phyloP scores from a whole-genome alignment of 2,888 invertebrate species.

The Heteromurus nitidus region DNA sequence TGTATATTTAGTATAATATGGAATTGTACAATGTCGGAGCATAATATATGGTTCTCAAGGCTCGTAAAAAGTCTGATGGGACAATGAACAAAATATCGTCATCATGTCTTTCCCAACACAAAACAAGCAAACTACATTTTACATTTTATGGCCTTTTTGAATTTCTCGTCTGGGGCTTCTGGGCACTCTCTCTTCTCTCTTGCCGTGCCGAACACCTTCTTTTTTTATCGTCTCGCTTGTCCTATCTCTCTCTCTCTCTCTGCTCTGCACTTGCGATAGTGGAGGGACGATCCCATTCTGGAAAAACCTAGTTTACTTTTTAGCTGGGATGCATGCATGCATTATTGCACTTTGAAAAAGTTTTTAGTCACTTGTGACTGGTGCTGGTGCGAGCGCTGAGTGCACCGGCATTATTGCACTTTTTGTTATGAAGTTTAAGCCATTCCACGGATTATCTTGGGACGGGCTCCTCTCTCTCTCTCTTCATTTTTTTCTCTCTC shows the following conservation, averaged over 20 bases:
- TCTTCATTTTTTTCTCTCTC: not conserved
- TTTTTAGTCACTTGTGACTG: too few species aligned
- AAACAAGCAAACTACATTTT: slow-evolving; percentile 13
- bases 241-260: too few species aligned
- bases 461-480: slow-evolving; percentile 8
- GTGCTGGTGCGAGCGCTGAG: too few species aligned
- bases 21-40: too few species aligned
- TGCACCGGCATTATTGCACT: slow-evolving; percentile 19
- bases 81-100: not conserved
- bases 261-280: too few species aligned
- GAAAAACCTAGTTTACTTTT: too few species aligned
- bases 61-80: not conserved
- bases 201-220: too few species aligned
- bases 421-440: slow-evolving; percentile 4
- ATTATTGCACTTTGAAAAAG: too few species aligned
- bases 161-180: slow-evolving; percentile 6
- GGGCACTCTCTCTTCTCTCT: not conserved
- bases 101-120: slow-evolving; percentile 7
- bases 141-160: slow-evolving; percentile 20
- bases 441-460: slow-evolving; percentile 28
- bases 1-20: too few species aligned
- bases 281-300: too few species aligned
- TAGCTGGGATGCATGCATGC: too few species aligned
- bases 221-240: too few species aligned
- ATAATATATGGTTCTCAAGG: slow-evolving; percentile 15